phyloP scores from a whole-genome alignment of 2,888 invertebrate species.

The Isotomurus palustris region DNA sequence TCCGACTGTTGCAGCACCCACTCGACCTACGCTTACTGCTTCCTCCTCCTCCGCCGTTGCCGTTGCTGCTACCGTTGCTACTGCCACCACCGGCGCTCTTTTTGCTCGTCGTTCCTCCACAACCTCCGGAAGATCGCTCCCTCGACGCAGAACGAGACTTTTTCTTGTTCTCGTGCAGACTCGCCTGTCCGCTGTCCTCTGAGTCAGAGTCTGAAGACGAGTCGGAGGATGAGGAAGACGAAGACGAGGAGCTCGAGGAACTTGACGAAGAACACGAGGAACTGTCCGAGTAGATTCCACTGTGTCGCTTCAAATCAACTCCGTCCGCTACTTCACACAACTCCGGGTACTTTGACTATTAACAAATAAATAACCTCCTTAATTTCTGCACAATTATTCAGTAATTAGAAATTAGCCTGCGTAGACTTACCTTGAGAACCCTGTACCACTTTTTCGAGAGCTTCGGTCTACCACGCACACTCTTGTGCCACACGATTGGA shows the following conservation, averaged over 20 bases:
- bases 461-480: constrained; percentile 90
- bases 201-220: constrained; percentile 57
- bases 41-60: no score
- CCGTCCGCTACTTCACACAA: constrained; percentile 72
- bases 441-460: constrained; percentile 85
- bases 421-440: constrained; percentile 53
- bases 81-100: background rate
- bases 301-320: constrained; percentile 78
- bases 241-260: constrained; percentile 64
- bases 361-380: background rate
- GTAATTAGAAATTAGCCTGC: constrained; percentile 9
- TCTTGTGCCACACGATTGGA: constrained; percentile 97
- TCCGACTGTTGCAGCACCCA: no score
- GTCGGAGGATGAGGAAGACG: constrained; percentile 48
- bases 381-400: constrained; percentile 6
- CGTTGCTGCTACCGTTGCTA: background rate
- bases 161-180: constrained; percentile 74
- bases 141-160: constrained; percentile 39
- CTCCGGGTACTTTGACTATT: constrained; percentile 61
- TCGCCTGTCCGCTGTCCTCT: constrained; percentile 81
- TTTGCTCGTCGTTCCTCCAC: no score
- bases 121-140: constrained; percentile 1
- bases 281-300: constrained; percentile 90
- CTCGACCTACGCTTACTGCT: no score
- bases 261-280: constrained; percentile 74